Base-by-base conservation (phyloP, 2,888 invertebrate genomes). In the Busseola fusca region DNA sequence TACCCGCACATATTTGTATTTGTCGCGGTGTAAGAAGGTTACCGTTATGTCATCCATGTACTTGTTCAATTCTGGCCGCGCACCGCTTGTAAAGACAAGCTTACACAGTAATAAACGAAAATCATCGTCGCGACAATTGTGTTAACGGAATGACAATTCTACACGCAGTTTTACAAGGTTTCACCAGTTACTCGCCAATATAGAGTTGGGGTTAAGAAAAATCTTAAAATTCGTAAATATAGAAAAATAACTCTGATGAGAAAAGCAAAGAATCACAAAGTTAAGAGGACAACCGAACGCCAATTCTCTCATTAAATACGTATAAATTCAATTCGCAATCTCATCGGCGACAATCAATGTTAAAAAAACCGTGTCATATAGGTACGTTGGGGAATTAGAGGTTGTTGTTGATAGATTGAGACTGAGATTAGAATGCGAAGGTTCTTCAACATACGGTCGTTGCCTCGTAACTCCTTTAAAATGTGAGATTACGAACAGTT, bases 141-240 rank as follows among this genome's bases (percentile, higher is more conserved):
- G 25, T 21, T 69, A 64, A 21, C 30, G 34, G 0, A 73, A n/a
- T 59, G 48, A 63, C 45, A 52, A 59, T n/a, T n/a, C 14, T 25
- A 64, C 72, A 4, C 21, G 30, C 37, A 18, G 37, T 52, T 64
- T 56, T 12, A 34, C 42, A 42, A 60, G 42, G 40, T 70, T 64
- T 70, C 42, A 16, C n/a, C 34, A 70, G 34, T 18, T 16, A 21
- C n/a, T 60, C 7, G n/a, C 1, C 21, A 37, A 50, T n/a, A 59
- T 54, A 71, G 12, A 58, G 52, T 60, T 5, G n/a, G n/a, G 4
- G 1, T 7, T 18, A 50, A 12, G n/a, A n/a, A n/a, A n/a, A 50
- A n/a, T 50, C 10, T n/a, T 12, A 10, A 50, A 50, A 9, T n/a
- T n/a, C 4, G 12, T n/a, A n/a, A 4, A 14, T 45, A 45, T 45